Evolutionary conservation across 2,797 vertebrate species (phyloP).

Genomic region (Sorex maritimensis): DNA sequence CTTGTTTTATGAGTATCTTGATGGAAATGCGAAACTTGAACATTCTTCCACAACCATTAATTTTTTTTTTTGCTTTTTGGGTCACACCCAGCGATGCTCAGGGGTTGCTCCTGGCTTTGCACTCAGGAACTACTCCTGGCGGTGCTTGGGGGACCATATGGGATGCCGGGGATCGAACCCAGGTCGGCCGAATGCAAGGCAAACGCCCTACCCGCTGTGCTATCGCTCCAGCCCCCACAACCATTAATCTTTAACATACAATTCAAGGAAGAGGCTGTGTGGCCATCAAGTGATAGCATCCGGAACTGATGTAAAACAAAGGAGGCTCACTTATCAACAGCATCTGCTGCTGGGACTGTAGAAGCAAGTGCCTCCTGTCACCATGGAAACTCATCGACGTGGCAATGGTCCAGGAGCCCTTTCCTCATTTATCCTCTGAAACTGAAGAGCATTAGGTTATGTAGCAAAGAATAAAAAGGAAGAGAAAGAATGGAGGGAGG

Average conservation of each 20-base stretch:
- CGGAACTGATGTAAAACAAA: constrained; percentile 83
- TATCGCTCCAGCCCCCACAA: no score
- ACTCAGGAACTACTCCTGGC: no score
- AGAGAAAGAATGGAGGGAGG: neutral
- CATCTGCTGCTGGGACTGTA: constrained; percentile 31
- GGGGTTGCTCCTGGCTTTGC: no score
- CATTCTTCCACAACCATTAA: constrained; percentile 89
- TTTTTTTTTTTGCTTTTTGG: no score
- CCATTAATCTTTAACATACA: constrained; percentile 88
- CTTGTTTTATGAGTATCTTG: constrained; percentile 89
- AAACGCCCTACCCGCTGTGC: no score
- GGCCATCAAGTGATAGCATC: constrained; percentile 83
- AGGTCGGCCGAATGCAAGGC: no score
- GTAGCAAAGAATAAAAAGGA: constrained; percentile 15
- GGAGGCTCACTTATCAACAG: constrained; percentile 64
- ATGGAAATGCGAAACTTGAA: constrained; percentile 90
- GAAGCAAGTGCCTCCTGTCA: constrained; percentile 44
- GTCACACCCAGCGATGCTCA: no score
- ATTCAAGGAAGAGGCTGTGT: constrained; percentile 86
- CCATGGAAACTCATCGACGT: constrained; percentile 47
- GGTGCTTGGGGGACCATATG: no score
- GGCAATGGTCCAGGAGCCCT: neutral
- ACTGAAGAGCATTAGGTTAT: constrained; percentile 16
- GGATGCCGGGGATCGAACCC: no score
- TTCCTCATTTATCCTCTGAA: constrained; percentile 59